Base-by-base conservation (phyloP, 2,113 vertebrate species). In the Ivindomyrus marchei region DNA sequence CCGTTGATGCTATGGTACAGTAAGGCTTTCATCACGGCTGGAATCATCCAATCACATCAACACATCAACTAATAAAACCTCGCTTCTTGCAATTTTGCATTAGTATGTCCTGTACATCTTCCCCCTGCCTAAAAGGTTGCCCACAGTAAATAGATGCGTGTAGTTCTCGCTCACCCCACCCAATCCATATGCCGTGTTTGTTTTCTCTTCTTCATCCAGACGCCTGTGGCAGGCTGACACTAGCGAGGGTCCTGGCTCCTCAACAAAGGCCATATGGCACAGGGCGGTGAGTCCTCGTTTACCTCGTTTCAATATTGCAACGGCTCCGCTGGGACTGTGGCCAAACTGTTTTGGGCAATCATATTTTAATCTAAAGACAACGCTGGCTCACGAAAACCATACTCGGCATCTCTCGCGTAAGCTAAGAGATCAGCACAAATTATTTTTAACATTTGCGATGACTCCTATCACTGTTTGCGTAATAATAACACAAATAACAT, bases 21-120 rank as follows among this genome's bases (percentile, higher is more conserved):
- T 96, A 94, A 93, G 92, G 94, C 94, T 93, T 93, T 96, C 94
- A 94, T 95, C 94, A 94, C 91, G 94, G 93, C 93, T 95, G 94
- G 95, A 95, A 97, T 93, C 94, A 95, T 95, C 94, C 94, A 94
- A 95, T 94, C 96, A 95, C 96, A 96, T 93, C 93, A 93, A 95
- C 95, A 96, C 94, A 96, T 94, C 89, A 92, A 88, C 89, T 95
- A 91, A 80, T 87, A 85, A 53, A 86, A 89, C 93, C 94, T 94
- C 93, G 90, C 92, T 92, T 62, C 94, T 95, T 95, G 94, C 93
- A 95, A 10, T 42, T 39, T 42, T 80, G 95, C 95, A 96, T 95
- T 95, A 94, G 95, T 95, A 94, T 93, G 93, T 94, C 94, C 42
- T 4, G 83, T 3, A 47, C 93, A 93, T 95, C 95, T 93, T 24